These are phyloP conservation scores for Heterotilapia buettikoferi DNA, from an alignment of 2,113 vertebrate species.

Conservation along the genomic window DNA sequence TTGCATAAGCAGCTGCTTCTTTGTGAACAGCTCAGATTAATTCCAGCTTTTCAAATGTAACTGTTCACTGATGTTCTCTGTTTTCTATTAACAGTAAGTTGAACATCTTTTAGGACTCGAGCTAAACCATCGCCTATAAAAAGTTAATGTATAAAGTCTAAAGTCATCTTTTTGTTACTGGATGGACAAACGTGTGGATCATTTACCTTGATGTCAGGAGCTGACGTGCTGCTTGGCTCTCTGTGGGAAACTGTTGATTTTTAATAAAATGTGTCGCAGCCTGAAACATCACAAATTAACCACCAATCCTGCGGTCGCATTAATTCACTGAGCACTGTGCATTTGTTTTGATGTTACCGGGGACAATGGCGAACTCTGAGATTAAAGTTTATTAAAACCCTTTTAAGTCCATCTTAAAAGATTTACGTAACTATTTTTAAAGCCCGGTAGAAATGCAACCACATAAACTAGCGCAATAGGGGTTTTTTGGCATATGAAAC, in stretches of 20 bases:
- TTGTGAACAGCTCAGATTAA: neutral
- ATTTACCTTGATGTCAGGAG: neutral
- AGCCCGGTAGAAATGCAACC: neutral
- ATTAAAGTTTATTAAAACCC: neutral
- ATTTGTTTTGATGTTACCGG: neutral
- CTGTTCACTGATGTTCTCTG: neutral
- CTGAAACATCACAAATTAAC: neutral
- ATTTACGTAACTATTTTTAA: neutral
- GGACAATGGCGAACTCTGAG: fast-evolving
- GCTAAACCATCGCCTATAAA: neutral
- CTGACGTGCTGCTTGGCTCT: neutral
- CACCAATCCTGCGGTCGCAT: neutral
- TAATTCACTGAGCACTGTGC: neutral
- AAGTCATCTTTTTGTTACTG: neutral
- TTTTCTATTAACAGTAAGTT: neutral
- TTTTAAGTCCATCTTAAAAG: neutral
- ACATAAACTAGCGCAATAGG: neutral
- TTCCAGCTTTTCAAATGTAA: neutral
- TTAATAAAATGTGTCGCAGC: neutral
- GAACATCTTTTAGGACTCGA: neutral
- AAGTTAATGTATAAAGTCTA: neutral
- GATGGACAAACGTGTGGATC: neutral
- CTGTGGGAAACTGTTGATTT: neutral
- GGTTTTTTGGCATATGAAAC: neutral
- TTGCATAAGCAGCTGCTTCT: neutral